A percentile compares a stretch with the other conserved stretches of the same genome.
phyloP scores from a whole-genome alignment of 2,797 vertebrate species.

The Manis crassicaudata region DNA sequence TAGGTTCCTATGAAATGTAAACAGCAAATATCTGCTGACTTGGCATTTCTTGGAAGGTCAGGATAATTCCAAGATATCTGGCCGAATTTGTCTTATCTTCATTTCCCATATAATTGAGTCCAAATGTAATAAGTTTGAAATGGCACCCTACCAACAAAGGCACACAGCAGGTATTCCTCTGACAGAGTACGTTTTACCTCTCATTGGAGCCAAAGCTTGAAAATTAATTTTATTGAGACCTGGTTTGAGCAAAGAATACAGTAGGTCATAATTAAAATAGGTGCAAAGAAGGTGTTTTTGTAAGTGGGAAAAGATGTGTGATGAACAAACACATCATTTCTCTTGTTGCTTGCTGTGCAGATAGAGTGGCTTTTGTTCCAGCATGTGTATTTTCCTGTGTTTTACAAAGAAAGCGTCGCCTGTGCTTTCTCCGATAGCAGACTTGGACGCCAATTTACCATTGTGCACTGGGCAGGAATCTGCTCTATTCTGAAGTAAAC shows the following conservation, averaged over 20 bases:
- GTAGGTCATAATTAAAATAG: constrained; percentile 53
- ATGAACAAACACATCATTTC: constrained; percentile 69
- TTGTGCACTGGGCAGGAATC: constrained; percentile 82
- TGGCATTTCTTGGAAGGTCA: constrained; percentile 70
- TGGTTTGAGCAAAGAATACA: constrained; percentile 39
- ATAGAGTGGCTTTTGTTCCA: constrained; percentile 86
- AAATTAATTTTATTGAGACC: background rate
- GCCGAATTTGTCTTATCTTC: constrained; percentile 65
- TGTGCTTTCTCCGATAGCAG: constrained; percentile 50
- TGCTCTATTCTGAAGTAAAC: constrained; percentile 83
- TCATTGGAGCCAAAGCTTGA: constrained; percentile 35
- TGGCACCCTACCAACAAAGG: constrained; percentile 81
- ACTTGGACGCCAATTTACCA: constrained; percentile 79
- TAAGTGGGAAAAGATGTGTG: constrained; percentile 65
- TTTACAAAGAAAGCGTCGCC: constrained; percentile 82
- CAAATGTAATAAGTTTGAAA: constrained; percentile 84
- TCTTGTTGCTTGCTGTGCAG: constrained; percentile 68
- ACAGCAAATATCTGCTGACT: constrained; percentile 81
- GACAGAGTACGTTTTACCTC: constrained; percentile 37
- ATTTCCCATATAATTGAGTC: constrained; percentile 79
- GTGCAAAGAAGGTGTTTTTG: constrained; percentile 3
- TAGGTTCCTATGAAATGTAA: constrained; percentile 69
- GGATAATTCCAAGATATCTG: constrained; percentile 69
- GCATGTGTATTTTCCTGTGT: constrained; percentile 69
- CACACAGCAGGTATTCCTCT: constrained; percentile 70